A percentile compares a stretch with the other conserved stretches of the same genome.
These are phyloP conservation scores for Hipposideros larvatus DNA, from an alignment of 2,797 vertebrate species.

Conservation along the genomic window DNA sequence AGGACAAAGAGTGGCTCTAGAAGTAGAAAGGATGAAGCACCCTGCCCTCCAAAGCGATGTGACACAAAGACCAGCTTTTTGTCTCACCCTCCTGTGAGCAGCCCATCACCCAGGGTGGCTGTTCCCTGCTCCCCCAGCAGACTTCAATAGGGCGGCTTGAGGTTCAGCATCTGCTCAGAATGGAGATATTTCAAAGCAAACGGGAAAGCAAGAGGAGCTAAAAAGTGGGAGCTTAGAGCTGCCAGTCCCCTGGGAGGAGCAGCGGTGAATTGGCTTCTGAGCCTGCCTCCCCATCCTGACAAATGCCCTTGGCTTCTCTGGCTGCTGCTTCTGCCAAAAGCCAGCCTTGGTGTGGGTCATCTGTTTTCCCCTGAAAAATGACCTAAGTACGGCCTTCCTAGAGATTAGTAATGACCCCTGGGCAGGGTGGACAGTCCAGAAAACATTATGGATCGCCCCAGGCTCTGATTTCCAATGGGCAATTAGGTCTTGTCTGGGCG, in stretches of 20 bases:
- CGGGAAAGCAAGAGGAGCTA: not conserved
- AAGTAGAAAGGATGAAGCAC: not conserved
- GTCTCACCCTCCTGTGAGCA: not conserved
- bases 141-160: not conserved
- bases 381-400: not conserved
- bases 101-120: not conserved
- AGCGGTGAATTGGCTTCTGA: not conserved
- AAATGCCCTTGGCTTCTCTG: slow-evolving; percentile 8
- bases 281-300: not conserved
- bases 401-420: not conserved
- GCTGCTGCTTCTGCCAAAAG: not conserved
- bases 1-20: not conserved
- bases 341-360: not conserved
- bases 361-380: slow-evolving; percentile 14
- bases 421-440: not conserved
- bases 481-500: not conserved
- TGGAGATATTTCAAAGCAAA: not conserved
- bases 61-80: not conserved
- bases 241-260: not conserved
- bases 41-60: not conserved
- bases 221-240: not conserved
- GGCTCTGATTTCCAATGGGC: not conserved
- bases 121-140: not conserved
- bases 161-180: not conserved
- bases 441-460: not conserved